Evolutionary conservation across 2,797 vertebrate genomes (phyloP).

Genomic region (Morelia viridis): DNA sequence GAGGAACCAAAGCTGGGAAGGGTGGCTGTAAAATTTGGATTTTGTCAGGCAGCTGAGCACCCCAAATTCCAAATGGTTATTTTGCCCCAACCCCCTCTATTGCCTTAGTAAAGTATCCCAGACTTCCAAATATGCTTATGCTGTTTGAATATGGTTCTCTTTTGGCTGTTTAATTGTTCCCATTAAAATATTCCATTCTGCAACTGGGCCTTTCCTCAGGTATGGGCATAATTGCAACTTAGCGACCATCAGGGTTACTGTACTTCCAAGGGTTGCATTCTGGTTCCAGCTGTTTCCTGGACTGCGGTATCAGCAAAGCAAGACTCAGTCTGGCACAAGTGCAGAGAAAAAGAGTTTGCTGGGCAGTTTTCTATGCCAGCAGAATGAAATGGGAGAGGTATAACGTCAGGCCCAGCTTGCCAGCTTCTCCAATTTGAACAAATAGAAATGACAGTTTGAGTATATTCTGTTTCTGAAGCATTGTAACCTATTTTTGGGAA

Average conservation of each 20-base stretch:
- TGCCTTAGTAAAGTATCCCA: neutral
- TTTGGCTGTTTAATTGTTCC: neutral
- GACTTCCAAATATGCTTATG: neutral
- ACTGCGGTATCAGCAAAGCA: slow-evolving; percentile 55
- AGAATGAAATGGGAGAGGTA: slow-evolving; percentile 40
- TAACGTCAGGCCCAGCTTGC: slow-evolving; percentile 61
- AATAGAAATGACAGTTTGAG: slow-evolving; percentile 68
- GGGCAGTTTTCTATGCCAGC: slow-evolving; percentile 52
- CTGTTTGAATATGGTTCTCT: neutral
- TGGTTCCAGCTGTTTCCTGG: slow-evolving; percentile 41
- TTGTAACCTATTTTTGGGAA: slow-evolving; percentile 48
- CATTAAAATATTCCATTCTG: slow-evolving; percentile 9
- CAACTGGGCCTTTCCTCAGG: neutral
- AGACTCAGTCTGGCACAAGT: slow-evolving; percentile 54
- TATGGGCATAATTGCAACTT: slow-evolving; percentile 6
- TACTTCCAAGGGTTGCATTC: slow-evolving; percentile 3
- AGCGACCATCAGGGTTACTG: slow-evolving; percentile 20
- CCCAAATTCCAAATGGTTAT: neutral
- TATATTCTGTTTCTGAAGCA: slow-evolving; percentile 57
- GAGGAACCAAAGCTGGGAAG: neutral
- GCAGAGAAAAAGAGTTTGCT: slow-evolving; percentile 46
- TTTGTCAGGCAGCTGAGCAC: neutral
- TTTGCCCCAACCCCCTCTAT: neutral
- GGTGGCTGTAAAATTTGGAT: neutral
- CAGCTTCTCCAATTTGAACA: slow-evolving; percentile 61